Conservation (phyloP, 2,797 vertebrate species). For the Betta splendens region DNA sequence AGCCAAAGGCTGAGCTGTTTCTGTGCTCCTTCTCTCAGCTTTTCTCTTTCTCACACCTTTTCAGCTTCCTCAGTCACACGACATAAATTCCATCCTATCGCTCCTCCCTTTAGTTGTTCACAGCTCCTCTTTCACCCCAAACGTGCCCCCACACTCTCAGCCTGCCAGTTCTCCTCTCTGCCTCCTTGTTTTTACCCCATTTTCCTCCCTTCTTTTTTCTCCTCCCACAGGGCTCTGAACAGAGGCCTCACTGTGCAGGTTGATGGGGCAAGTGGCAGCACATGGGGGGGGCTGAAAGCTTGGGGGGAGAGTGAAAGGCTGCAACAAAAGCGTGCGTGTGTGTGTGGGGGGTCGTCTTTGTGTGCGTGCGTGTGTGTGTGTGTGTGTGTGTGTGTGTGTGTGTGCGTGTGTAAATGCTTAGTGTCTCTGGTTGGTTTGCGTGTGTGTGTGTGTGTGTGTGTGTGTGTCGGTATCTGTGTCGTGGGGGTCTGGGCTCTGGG, state of each 20-base stretch:
- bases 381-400: too few species aligned
- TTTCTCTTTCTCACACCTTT: slow-evolving; percentile 44
- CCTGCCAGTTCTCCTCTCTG: slow-evolving; percentile 20
- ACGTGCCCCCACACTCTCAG: background rate
- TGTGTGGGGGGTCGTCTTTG: too few species aligned
- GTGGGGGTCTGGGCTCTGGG: too few species aligned
- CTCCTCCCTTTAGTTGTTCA: slow-evolving; percentile 32
- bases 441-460: background rate
- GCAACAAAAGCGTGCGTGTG: slow-evolving; percentile 48
- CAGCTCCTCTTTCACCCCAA: background rate
- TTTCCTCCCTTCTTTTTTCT: slow-evolving; percentile 12
- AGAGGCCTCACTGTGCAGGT: slow-evolving; percentile 70
- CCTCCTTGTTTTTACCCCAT: slow-evolving; percentile 1
- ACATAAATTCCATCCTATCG: slow-evolving; percentile 56
- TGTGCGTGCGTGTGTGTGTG: background rate
- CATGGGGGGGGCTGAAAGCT: slow-evolving; percentile 39
- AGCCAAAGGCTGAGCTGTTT: background rate
- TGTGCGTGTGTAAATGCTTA: background rate
- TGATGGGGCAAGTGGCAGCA: slow-evolving; percentile 36
- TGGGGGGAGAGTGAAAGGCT: slow-evolving; percentile 24
- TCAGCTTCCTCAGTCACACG: slow-evolving; percentile 30
- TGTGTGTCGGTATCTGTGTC: too few species aligned
- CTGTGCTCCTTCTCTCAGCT: too few species aligned
- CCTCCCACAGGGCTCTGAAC: slow-evolving; percentile 51
- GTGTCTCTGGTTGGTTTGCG: background rate